Evolutionary conservation across 2,797 vertebrate genomes (phyloP), one percentile per base, ranked within the genome.

Genomic region (Brachyalestes nurse): DNA sequence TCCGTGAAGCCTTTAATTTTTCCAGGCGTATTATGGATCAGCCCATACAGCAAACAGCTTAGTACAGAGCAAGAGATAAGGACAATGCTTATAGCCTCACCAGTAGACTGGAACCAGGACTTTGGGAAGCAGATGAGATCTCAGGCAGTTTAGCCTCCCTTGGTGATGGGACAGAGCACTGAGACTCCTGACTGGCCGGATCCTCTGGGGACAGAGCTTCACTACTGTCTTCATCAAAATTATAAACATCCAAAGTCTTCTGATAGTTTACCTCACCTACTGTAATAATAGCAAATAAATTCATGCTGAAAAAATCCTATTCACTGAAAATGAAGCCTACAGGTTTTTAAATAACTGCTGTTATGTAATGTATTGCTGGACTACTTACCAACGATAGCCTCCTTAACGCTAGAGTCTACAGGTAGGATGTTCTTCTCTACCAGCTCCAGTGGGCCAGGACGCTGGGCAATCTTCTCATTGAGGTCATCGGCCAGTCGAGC

Each of bases 371-470:
- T 77, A 57, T 34, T 34, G 34, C 34, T 34, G 16, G 34, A 6
- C 12, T 72, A 55, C 80, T 75, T 95, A 95, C 97, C 97, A 91
- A 92, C 93, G 79, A 93, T 92, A 25, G 90, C 93, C 88, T 97
- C 95, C 88, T 97, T 95, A 60, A 95, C 93, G 0, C 91, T 92
- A 58, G 95, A 92, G 76, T 97, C 95, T 23, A 98, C 96, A 42
- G 98, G 96, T 75, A 99, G 94, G 90, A 99, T 99, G 88, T 99
- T 99, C 89, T 99, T 99, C 92, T 96, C 96, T 66, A 99, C 96
- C 84, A 99, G 93, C 88, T 99, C 97, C 97, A 99, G 96, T 3
- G 97, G 96, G 2, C 97, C 97, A 1, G 98, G 97, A 72, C 97
- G 93, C 80, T 97, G 96, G 38, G 97, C 92, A 19, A 99, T 96